Evolutionary conservation across 2,797 vertebrate species (phyloP), one percentile per base, ranked within the genome.

Genomic region (Tokudaia muenninki): DNA sequence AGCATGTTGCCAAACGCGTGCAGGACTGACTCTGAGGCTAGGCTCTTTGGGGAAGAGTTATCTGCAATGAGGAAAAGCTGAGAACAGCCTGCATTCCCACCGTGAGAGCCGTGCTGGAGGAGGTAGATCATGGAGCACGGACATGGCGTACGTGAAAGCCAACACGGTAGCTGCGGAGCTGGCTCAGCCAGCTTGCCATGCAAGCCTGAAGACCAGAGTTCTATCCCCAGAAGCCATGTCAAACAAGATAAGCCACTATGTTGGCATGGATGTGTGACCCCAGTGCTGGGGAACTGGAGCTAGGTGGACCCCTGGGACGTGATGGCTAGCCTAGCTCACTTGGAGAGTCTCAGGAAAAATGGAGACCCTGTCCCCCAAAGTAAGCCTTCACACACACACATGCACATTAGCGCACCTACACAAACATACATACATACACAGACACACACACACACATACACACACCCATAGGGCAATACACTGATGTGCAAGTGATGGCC

Each of bases 1-100:
- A 4, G 37, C 0, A 14, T 1, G 50, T 1, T 19, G 11, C 5
- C 17, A 55, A 29, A 12, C 14, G 1, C 22, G 29, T 2, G 31
- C 24, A 75, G 70, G 24, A 34, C 3, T 52, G 34, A 17, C 63
- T 12, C 21, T 41, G n/a, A 89, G 87, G 78, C 59, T 44, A n/a
- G 37, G 74, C 41, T 92, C 57, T 86, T 47, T 10, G 22, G 70
- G 57, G 50, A 79, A 34, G 75, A 13, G 1, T 1, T 55, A 34
- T 59, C 87, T 31, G 12, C 12, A 7, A 44, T 2, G 31, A 44
- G 82, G 79, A 41, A 57, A 81, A 86, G 22, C 14, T 21, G 14
- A 75, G 37, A 89, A 59, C 55, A 29, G 80, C 41, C 59, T 6
- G 26, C 61, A 47, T n/a, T 1, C 8, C 21, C 29, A 50, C 29